Evolutionary conservation across 2,888 invertebrate genomes (phyloP).

Genomic region (Hedychridium roseum): DNA sequence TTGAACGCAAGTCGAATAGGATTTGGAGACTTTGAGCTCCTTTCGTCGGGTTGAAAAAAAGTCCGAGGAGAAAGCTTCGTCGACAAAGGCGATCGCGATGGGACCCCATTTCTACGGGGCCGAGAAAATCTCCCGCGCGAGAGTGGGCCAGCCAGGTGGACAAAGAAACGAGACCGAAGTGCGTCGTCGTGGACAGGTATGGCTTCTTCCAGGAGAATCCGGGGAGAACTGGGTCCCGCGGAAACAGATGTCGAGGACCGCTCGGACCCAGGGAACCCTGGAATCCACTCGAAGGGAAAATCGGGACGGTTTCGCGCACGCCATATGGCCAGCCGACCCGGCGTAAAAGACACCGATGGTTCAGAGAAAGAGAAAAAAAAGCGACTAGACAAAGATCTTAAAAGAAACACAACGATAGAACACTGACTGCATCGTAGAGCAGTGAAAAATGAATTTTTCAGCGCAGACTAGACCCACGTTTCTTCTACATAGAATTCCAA

Average conservation of each 20-base stretch:
- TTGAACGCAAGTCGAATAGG: background rate
- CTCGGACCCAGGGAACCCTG: conserved; percentile 40
- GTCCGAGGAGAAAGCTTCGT: background rate
- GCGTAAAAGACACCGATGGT: conserved; percentile 15
- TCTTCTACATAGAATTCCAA: too few species aligned
- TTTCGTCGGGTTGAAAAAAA: conserved; percentile 21
- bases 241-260: conserved; percentile 55
- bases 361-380: conserved; percentile 13
- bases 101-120: too few species aligned
- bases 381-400: too few species aligned
- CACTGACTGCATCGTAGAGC: too few species aligned
- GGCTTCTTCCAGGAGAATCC: conserved; percentile 11
- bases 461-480: too few species aligned
- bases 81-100: too few species aligned
- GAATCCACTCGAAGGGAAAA: conserved; percentile 27
- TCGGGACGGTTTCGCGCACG: conserved; percentile 35
- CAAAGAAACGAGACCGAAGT: too few species aligned
- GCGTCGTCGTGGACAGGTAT: background rate
- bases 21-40: conserved; percentile 22
- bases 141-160: too few species aligned
- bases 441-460: too few species aligned
- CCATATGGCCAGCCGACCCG: conserved; percentile 48
- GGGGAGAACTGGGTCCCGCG: conserved; percentile 17
- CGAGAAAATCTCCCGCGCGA: conserved; percentile 34
- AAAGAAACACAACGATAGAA: too few species aligned